These are phyloP conservation scores for Saturnia pavonia DNA, from an alignment of 2,888 invertebrate genomes.

Conservation along the genomic window DNA sequence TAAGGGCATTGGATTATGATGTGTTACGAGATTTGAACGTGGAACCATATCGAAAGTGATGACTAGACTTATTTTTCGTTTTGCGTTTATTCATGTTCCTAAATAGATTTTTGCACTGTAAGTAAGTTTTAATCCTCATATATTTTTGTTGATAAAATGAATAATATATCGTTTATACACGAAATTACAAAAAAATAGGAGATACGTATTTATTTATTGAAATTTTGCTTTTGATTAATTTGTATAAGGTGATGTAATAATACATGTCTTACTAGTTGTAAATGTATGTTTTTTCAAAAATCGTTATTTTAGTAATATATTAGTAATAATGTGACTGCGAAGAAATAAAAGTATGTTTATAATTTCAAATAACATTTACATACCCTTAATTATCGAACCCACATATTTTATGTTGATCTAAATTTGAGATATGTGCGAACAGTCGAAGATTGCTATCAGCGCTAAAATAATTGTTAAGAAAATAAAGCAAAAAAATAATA, in stretches of 20 bases:
- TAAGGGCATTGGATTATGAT: slow-evolving; percentile 78
- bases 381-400: not conserved
- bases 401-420: slow-evolving; percentile 14
- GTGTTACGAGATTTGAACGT: slow-evolving; percentile 61
- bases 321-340: no score
- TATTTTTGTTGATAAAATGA: not conserved
- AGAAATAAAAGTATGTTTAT: not conserved
- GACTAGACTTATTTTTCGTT: not conserved
- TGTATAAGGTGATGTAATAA: not conserved
- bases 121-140: not conserved
- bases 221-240: not conserved
- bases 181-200: no score
- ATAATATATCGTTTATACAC: not conserved
- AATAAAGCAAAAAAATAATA: slow-evolving; percentile 54
- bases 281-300: not conserved
- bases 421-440: slow-evolving; percentile 18
- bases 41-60: slow-evolving; percentile 20
- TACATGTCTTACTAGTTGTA: not conserved
- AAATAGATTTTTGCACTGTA: not conserved
- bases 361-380: not conserved
- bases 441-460: slow-evolving; percentile 43
- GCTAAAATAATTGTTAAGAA: slow-evolving; percentile 36
- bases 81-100: not conserved
- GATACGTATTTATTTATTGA: not conserved
- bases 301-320: no score